These are phyloP conservation scores for Laothoe populi DNA, from an alignment of 2,888 invertebrate species.

Conservation along the genomic window DNA sequence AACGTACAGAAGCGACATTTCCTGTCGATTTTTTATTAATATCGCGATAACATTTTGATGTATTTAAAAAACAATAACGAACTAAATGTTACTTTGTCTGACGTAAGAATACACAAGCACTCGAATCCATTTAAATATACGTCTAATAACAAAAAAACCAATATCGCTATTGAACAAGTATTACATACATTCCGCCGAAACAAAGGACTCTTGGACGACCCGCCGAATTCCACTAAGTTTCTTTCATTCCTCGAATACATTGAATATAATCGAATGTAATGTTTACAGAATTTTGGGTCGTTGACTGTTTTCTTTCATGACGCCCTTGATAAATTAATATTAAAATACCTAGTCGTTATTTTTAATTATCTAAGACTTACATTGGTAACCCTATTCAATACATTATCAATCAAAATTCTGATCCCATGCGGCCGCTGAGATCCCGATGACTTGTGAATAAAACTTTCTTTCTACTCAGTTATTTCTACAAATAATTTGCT, in stretches of 20 bases:
- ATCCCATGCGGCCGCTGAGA: too few species aligned
- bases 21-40: too few species aligned
- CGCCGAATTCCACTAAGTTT: constrained; percentile 17
- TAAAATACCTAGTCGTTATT: too few species aligned
- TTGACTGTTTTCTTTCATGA: background rate
- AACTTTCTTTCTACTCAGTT: background rate
- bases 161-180: constrained; percentile 14
- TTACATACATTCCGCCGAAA: constrained; percentile 1
- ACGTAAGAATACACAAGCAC: background rate
- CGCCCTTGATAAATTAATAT: too few species aligned
- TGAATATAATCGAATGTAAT: background rate
- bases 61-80: too few species aligned
- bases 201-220: constrained; percentile 2
- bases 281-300: background rate
- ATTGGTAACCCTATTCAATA: too few species aligned
- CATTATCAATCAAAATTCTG: too few species aligned
- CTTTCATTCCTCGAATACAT: constrained; percentile 6
- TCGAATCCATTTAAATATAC: background rate
- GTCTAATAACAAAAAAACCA: constrained; percentile 21
- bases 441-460: background rate
- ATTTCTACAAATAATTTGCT: background rate
- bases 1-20: too few species aligned
- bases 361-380: too few species aligned
- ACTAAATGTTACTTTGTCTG: background rate
- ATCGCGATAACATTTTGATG: too few species aligned